phyloP scores from a whole-genome alignment of 2,113 vertebrate species.

The Balaeniceps rex region DNA sequence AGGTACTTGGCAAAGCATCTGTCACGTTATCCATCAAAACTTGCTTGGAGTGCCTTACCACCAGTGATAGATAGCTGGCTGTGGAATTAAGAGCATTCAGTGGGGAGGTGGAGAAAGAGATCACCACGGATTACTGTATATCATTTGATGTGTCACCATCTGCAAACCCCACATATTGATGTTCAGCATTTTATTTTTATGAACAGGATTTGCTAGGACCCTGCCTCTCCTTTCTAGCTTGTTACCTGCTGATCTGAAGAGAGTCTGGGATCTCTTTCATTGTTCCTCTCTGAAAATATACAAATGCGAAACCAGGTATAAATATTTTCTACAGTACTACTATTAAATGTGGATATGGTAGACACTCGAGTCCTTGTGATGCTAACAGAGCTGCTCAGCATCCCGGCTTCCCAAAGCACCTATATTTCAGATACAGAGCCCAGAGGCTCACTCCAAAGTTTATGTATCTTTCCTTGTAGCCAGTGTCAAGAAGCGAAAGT shows the following conservation, averaged over 20 bases:
- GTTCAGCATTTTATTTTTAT: not conserved
- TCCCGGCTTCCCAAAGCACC: not conserved
- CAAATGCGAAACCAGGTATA: not conserved
- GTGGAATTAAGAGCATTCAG: not conserved
- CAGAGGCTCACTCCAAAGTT: not conserved
- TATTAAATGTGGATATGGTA: not conserved
- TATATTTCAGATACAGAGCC: not conserved
- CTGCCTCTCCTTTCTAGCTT: not conserved
- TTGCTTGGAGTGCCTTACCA: not conserved
- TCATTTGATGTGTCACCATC: not conserved
- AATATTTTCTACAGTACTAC: not conserved
- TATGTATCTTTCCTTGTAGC: not conserved
- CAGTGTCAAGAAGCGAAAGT: accelerated
- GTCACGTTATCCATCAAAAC: not conserved
- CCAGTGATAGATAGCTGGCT: not conserved
- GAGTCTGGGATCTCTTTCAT: not conserved
- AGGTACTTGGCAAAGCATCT: not conserved
- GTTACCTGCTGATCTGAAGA: not conserved
- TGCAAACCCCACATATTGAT: not conserved
- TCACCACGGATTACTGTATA: not conserved
- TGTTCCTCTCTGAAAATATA: not conserved
- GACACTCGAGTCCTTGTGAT: not conserved
- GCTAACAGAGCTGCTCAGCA: not conserved
- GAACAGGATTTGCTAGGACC: not conserved
- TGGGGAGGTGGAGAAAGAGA: not conserved